Base-by-base conservation (phyloP, 2,113 vertebrate species). In the Pleuronectes platessa region DNA sequence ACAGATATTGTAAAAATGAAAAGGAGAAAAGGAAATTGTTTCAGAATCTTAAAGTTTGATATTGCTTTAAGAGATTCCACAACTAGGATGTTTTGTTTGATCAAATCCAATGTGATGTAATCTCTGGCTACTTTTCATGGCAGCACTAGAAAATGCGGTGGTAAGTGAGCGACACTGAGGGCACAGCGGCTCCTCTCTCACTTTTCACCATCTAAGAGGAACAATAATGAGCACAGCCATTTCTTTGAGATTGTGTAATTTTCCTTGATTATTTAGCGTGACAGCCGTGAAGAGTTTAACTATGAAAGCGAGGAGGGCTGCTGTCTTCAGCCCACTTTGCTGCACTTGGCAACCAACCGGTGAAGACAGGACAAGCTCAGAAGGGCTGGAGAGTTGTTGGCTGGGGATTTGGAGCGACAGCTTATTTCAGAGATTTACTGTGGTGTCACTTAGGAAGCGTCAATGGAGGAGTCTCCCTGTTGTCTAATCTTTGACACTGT, bases 341-440 rank as follows among this genome's bases (percentile, higher is more conserved):
- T 82, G 68, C 77, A 72, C 63, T 74, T 83, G 68, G 53, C 78
- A 59, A 78, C 66, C 82, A 75, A 86, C 84, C 71, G 76, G 26
- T 42, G 54, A 78, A 51, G 56, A 49, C 47, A 47, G 75, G 70
- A 83, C 78, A 59, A 74, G 83, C 71, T 77, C 68, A 81, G 84
- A 83, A 83, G 74, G 63, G 72, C 71, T 35, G 69, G 62, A 73
- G 84, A 87, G 70, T 71, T 74, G 67, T 68, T 54, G 26, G 59
- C 58, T 35, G 61, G 24, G 68, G 60, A 86, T 88, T 79, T 74
- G 59, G 67, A 85, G 71, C 71, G 86, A 90, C 90, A 87, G 83
- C 71, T 78, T 87, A 89, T 92, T 92, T 89, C 14, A 86, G 84
- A 89, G 88, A 93, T 92, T 94, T 88, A 75, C 69, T 65, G 66